These are phyloP conservation scores for Torymus auratus DNA, from an alignment of 2,888 invertebrate species.

Conservation along the genomic window DNA sequence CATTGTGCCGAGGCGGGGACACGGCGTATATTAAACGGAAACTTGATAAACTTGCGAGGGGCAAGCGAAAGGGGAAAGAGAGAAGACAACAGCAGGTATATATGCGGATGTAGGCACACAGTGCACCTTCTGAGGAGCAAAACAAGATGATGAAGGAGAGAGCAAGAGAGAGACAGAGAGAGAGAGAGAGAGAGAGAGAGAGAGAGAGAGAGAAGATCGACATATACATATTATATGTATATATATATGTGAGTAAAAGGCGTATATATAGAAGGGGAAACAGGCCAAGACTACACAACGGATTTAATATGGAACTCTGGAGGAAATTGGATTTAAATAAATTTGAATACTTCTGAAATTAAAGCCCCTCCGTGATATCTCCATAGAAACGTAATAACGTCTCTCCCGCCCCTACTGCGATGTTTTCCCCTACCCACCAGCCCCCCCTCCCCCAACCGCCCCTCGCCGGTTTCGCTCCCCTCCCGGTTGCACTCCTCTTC, in stretches of 20 bases:
- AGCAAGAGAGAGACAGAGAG: slow-evolving; percentile 19
- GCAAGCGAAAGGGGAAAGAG: slow-evolving; percentile 9
- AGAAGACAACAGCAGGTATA: slow-evolving; percentile 18
- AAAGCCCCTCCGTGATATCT: slow-evolving; percentile 72
- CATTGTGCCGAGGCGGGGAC: slow-evolving; percentile 8
- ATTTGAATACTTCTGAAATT: slow-evolving; percentile 75
- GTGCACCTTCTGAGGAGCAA: slow-evolving; percentile 46
- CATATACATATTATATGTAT: too few relatives aligned
- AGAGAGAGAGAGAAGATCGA: slow-evolving; percentile 39
- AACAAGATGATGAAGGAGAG: slow-evolving; percentile 18
- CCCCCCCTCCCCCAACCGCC: background rate
- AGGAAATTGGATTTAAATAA: slow-evolving; percentile 74
- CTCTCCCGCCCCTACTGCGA: background rate
- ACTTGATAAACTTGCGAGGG: slow-evolving; percentile 48
- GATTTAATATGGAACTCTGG: slow-evolving; percentile 71
- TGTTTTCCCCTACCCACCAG: background rate
- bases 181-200: slow-evolving; percentile 36
- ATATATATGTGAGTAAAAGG: too few relatives aligned
- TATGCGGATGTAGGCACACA: background rate
- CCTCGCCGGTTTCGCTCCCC: slow-evolving; percentile 22
- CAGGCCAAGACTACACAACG: slow-evolving; percentile 66
- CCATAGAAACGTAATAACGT: slow-evolving; percentile 73
- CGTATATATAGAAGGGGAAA: slow-evolving; percentile 39
- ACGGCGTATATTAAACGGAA: slow-evolving; percentile 43
- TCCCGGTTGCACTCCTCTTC: background rate